Conservation (phyloP, 2,113 vertebrate genomes). For the Larimichthys crocea region DNA sequence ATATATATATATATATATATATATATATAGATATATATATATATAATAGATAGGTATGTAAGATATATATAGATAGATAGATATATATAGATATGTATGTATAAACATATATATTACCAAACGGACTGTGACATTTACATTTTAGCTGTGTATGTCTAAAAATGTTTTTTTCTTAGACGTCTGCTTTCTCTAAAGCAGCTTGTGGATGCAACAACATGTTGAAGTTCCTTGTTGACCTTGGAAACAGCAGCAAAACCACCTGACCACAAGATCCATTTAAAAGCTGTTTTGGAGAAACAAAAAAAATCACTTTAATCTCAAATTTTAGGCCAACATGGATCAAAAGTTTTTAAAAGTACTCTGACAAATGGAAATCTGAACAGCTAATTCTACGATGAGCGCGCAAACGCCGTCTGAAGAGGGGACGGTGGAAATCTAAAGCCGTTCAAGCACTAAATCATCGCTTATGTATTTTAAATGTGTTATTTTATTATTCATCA, state of each 20-base stretch:
- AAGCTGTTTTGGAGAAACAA: not conserved
- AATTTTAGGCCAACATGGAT: conserved; percentile 1
- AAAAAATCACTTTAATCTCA: not conserved
- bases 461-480: not conserved
- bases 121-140: not conserved
- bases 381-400: not conserved
- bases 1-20: no score
- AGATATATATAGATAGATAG: no score
- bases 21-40: no score
- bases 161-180: not conserved
- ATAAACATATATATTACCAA: no score
- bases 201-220: not conserved
- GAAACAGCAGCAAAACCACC: not conserved
- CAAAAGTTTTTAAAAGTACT: not conserved
- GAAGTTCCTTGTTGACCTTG: not conserved
- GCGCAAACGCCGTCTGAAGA: not conserved
- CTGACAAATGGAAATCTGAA: not conserved
- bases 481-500: not conserved
- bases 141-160: not conserved
- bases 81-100: no score
- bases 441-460: not conserved
- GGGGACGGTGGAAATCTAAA: no score
- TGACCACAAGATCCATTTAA: not conserved
- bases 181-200: not conserved
- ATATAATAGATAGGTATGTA: no score